These are phyloP conservation scores for Neolamprologus devosi DNA, from an alignment of 2,113 vertebrate species.

Conservation along the genomic window DNA sequence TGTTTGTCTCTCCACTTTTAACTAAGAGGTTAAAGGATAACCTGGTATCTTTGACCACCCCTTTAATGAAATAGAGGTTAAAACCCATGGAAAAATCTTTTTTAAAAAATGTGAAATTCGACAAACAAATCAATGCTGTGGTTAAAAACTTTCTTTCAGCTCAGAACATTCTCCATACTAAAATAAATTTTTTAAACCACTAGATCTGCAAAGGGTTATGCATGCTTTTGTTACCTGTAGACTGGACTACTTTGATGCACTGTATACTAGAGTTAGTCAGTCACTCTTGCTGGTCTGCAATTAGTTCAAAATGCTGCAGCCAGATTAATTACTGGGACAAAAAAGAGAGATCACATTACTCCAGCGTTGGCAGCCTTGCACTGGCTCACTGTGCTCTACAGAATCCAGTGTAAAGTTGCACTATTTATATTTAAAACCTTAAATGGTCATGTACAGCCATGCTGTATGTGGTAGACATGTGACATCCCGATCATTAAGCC, in stretches of 20 bases:
- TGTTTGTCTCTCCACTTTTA: background rate
- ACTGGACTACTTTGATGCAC: background rate
- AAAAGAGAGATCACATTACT: background rate
- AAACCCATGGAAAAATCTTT: background rate
- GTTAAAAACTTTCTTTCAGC: background rate
- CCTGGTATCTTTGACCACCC: background rate
- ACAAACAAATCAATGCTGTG: background rate
- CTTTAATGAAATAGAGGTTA: background rate
- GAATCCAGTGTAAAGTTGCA: background rate
- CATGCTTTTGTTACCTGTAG: background rate
- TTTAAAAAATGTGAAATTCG: fast-evolving
- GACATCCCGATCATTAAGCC: background rate
- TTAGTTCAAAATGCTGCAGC: background rate
- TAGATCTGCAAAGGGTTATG: background rate
- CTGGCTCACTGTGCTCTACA: background rate
- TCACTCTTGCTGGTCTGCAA: background rate
- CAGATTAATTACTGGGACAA: background rate
- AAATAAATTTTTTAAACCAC: background rate
- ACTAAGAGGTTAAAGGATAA: background rate
- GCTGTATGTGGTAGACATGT: background rate
- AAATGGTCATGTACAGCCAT: background rate
- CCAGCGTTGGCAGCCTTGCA: background rate
- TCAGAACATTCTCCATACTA: background rate
- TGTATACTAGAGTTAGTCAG: background rate
- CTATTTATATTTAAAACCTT: background rate